phyloP scores from a whole-genome alignment of 2,797 vertebrate genomes.

The Pangasius macronema region DNA sequence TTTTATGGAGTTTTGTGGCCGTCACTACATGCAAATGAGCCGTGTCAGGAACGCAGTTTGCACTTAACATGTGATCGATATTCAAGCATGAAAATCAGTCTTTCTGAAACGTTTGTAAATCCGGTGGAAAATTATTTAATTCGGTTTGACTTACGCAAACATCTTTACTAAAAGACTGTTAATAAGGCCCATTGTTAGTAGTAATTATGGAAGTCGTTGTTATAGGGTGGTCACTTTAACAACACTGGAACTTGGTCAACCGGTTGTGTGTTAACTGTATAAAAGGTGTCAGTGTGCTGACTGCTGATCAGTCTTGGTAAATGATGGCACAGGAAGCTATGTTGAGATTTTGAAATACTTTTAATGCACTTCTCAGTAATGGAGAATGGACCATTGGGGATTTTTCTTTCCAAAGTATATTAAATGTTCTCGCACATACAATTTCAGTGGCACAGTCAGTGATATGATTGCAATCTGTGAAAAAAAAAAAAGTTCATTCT shows the following conservation, averaged over 20 bases:
- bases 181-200: background rate
- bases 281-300: background rate
- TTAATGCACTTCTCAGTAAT: conserved; percentile 26
- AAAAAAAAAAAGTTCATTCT: conserved; percentile 3
- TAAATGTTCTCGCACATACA: background rate
- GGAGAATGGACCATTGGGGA: background rate
- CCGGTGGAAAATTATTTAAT: too few species aligned
- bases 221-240: background rate
- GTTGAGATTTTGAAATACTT: background rate
- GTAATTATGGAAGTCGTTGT: background rate
- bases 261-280: background rate
- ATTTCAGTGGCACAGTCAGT: conserved; percentile 27
- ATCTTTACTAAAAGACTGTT: background rate
- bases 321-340: background rate
- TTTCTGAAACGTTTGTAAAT: too few species aligned
- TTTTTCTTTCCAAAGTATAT: too few species aligned
- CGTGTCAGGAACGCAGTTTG: too few species aligned
- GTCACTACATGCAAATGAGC: background rate
- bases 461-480: background rate
- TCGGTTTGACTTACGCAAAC: background rate
- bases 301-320: background rate
- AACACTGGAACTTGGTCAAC: background rate
- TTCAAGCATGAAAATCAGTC: too few species aligned
- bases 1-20: conserved; percentile 8
- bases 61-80: background rate